Conservation (phyloP, 1,140 invertebrate species). For the Harlomillsia oculata region DNA sequence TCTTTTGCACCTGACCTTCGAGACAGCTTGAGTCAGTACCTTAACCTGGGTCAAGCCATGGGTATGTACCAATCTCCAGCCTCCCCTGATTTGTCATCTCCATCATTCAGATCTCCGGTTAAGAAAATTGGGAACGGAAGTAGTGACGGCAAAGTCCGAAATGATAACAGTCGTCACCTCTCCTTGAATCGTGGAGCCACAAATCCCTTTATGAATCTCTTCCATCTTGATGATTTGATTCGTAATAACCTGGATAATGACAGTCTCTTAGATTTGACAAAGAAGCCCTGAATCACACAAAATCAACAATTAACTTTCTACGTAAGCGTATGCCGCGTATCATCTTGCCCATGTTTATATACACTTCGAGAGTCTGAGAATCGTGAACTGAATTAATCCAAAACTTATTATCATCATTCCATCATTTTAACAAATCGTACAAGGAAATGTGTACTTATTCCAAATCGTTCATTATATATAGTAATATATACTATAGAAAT, state of each 20-base stretch:
- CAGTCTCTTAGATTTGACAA: conserved; percentile 29
- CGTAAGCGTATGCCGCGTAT: too few relatives aligned
- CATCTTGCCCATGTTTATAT: too few relatives aligned
- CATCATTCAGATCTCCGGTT: background rate
- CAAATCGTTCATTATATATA: too few relatives aligned
- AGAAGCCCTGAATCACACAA: conserved; percentile 19
- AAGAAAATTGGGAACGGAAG: background rate
- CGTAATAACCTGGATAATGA: conserved; percentile 24
- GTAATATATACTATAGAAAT: too few relatives aligned
- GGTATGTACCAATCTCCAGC: background rate
- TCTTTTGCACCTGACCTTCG: conserved; percentile 22
- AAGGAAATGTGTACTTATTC: too few relatives aligned
- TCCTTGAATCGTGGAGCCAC: conserved; percentile 11
- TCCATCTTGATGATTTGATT: conserved; percentile 25
- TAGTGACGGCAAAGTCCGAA: background rate
- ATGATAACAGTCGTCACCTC: conserved; percentile 14
- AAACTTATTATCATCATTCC: too few relatives aligned
- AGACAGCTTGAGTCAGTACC: conserved; percentile 28
- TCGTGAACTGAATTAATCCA: too few relatives aligned
- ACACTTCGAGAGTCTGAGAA: too few relatives aligned
- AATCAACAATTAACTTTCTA: too few relatives aligned
- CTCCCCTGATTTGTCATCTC: background rate
- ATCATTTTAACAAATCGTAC: too few relatives aligned
- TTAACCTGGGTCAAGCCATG: conserved; percentile 12
- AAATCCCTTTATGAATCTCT: conserved; percentile 24